Evolutionary conservation across 53 echinoderm and acorn worm genomes (phyloP), one percentile per base, ranked within the genome.

Genomic region (Hippasteria phrygiana): DNA sequence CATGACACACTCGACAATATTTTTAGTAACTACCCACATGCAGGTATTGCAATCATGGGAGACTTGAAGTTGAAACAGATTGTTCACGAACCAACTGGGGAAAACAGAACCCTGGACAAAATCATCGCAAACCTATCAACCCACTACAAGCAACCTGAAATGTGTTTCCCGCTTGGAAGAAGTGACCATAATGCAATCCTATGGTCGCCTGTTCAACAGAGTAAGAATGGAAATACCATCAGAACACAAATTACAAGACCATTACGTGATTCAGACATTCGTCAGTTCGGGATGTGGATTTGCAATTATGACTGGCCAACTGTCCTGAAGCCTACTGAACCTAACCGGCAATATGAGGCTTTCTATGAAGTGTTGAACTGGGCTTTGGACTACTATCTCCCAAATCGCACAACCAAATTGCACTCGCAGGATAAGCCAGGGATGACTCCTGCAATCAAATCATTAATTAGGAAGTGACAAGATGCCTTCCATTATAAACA

Each of bases 381-480:
- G n/a, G 45, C 72, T 17, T 48, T 90, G 6, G 83, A 81, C 1
- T 38, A 45, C 18, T 74, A 73, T 45, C 70, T 90, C 37, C 84
- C 90, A 20, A 66, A 11, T 14, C 0, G 33, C 11, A 83, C 82
- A 0, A 83, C 36, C 73, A 90, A 90, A 47, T 22, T 83, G 6
- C 82, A 90, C 28, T 5, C 28, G 14, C 17, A 71, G 14, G 74
- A 72, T 27, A 87, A 75, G 39, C 75, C 88, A 38, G 53, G 88
- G 75, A 55, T 87, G 34, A 87, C 75, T 6, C 88, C 73, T 45
- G 2, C 36, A 5, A 51, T 87, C 39, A 55, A 73, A 32, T 87
- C 74, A 77, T 16, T 39, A 14, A 73, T 88, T 18, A 2, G 24
- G 14, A 51, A 74, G 24, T 37, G 39, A 55, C 75, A 73, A 73